These are phyloP conservation scores for Corythornis leucogaster DNA, from an alignment of 2,797 vertebrate species.

Conservation along the genomic window DNA sequence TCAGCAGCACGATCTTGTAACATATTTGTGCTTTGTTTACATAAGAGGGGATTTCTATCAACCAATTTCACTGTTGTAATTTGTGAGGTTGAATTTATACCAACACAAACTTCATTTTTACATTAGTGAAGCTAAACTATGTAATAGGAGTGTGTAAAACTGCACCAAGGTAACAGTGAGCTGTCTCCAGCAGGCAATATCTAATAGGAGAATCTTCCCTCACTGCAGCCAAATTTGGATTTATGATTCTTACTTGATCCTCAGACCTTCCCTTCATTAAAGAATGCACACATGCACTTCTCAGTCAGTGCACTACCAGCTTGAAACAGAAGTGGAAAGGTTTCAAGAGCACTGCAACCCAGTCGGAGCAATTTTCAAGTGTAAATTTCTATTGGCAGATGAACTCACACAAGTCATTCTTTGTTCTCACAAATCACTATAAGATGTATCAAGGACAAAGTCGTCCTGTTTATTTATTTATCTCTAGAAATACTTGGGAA, in stretches of 20 bases:
- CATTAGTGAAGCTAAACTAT: neutral
- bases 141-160: neutral
- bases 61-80: neutral
- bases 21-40: neutral
- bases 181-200: neutral
- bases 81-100: neutral
- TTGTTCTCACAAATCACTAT: constrained; percentile 42
- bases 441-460: constrained; percentile 31
- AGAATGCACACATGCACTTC: constrained; percentile 40
- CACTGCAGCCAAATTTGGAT: neutral
- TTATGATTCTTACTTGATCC: neutral
- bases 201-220: neutral
- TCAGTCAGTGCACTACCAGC: constrained; percentile 7
- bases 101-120: neutral
- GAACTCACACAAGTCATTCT: constrained; percentile 23
- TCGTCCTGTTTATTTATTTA: constrained; percentile 25
- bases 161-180: neutral
- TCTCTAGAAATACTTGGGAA: constrained; percentile 11
- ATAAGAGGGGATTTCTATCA: neutral
- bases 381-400: constrained; percentile 67
- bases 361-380: constrained; percentile 8
- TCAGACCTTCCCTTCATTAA: constrained; percentile 3
- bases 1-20: neutral
- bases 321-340: constrained; percentile 40
- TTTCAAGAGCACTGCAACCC: constrained; percentile 13